Conservation (phyloP, 2,113 vertebrate species). For the Aix galericulata region DNA sequence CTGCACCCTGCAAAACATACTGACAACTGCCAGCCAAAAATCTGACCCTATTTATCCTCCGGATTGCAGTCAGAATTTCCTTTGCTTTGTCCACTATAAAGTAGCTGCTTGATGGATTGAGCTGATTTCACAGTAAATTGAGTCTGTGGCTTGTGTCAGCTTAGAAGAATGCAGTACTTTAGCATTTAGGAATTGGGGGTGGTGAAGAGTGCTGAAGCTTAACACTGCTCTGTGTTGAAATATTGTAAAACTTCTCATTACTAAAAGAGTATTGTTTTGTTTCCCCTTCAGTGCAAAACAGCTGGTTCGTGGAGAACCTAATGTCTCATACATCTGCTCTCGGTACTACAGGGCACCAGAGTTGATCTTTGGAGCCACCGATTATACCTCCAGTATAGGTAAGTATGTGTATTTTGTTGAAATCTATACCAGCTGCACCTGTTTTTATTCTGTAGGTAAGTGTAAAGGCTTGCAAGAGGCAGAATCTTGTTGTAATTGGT, state of each 20-base stretch:
- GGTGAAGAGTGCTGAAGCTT: background rate
- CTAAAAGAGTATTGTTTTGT: background rate
- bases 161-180: background rate
- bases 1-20: background rate
- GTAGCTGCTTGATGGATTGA: background rate
- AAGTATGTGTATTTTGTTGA: background rate
- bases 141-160: background rate
- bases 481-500: background rate
- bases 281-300: conserved; percentile 90
- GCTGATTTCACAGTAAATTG: background rate
- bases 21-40: background rate
- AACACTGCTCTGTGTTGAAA: background rate
- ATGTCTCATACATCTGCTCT: conserved; percentile 99
- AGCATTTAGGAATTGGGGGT: background rate
- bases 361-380: conserved; percentile 99
- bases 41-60: background rate
- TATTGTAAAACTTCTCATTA: background rate
- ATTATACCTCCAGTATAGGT: conserved; percentile 99
- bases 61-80: background rate
- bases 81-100: background rate
- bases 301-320: conserved; percentile 98
- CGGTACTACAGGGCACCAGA: conserved; percentile 99
- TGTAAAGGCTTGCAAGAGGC: background rate
- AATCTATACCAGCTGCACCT: fast-evolving
- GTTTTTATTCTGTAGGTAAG: background rate